phyloP scores from a whole-genome alignment of 2,113 vertebrate species.

The Colossoma macropomum region DNA sequence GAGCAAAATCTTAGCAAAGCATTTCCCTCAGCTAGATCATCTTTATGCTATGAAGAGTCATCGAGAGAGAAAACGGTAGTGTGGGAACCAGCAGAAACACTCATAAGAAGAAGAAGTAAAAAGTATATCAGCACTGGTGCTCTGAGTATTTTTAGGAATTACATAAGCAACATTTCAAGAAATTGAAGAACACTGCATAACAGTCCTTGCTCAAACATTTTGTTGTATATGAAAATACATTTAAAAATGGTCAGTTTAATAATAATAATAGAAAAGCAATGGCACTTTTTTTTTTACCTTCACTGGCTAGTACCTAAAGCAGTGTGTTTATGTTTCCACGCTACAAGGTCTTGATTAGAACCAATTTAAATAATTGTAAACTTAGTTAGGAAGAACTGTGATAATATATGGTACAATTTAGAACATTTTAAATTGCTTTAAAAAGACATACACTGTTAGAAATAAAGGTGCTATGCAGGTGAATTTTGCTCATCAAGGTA shows the following conservation, averaged over 20 bases:
- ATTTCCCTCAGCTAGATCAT: not conserved
- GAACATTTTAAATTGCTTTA: too few relatives aligned
- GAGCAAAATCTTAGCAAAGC: slow-evolving; percentile 3
- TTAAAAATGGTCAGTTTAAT: too few relatives aligned
- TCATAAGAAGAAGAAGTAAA: not conserved
- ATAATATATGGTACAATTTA: too few relatives aligned
- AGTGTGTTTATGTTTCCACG: not conserved
- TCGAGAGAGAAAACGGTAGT: not conserved
- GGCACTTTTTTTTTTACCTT: too few relatives aligned
- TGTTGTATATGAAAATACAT: not conserved
- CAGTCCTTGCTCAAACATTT: not conserved
- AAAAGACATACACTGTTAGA: too few relatives aligned
- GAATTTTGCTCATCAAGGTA: too few relatives aligned
- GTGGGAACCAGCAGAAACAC: not conserved
- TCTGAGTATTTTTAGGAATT: too few relatives aligned
- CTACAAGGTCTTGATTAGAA: too few relatives aligned
- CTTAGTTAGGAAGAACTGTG: too few relatives aligned
- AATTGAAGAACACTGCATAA: not conserved
- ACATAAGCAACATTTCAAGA: not conserved
- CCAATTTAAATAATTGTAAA: too few relatives aligned
- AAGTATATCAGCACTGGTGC: not conserved
- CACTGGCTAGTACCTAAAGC: not conserved
- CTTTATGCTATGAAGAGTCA: not conserved
- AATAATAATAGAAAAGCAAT: too few relatives aligned
- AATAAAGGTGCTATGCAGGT: too few relatives aligned